phyloP scores from a whole-genome alignment of 1,140 invertebrate genomes.

The Megalopta genalis region DNA sequence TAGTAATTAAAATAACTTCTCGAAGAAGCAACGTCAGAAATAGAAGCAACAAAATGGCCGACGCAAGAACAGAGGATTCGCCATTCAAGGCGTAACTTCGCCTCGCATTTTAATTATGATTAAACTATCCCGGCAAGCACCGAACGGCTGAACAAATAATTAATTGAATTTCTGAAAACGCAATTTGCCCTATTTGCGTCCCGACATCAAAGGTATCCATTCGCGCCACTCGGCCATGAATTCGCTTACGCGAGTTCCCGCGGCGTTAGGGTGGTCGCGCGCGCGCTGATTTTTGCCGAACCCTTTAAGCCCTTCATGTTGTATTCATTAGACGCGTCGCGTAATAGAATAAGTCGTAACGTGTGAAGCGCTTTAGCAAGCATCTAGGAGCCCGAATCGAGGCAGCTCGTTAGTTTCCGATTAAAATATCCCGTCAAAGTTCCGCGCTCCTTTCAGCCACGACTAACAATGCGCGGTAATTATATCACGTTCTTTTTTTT shows the following conservation, averaged over 20 bases:
- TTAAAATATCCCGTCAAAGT: slow-evolving; percentile 15
- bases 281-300: slow-evolving; percentile 29
- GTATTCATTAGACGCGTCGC: slow-evolving; percentile 66
- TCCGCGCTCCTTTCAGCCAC: not conserved
- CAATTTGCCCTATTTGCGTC: slow-evolving; percentile 9
- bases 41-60: too few species aligned
- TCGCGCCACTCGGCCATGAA: slow-evolving; percentile 1
- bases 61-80: too few species aligned
- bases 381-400: not conserved
- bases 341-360: slow-evolving; percentile 38
- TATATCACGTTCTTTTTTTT: not conserved
- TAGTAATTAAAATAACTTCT: too few species aligned
- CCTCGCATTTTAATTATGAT: too few species aligned
- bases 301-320: slow-evolving; percentile 57
- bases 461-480: slow-evolving; percentile 18
- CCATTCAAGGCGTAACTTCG: too few species aligned
- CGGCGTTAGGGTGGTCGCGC: not conserved
- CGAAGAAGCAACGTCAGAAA: too few species aligned
- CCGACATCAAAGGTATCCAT: slow-evolving; percentile 9
- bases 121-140: too few species aligned
- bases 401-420: slow-evolving; percentile 27
- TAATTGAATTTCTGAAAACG: slow-evolving; percentile 28
- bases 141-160: not conserved
- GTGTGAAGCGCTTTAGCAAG: slow-evolving; percentile 9
- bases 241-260: slow-evolving; percentile 13